phyloP scores from a whole-genome alignment of 1,140 invertebrate genomes.

The Diabrotica virgifera region DNA sequence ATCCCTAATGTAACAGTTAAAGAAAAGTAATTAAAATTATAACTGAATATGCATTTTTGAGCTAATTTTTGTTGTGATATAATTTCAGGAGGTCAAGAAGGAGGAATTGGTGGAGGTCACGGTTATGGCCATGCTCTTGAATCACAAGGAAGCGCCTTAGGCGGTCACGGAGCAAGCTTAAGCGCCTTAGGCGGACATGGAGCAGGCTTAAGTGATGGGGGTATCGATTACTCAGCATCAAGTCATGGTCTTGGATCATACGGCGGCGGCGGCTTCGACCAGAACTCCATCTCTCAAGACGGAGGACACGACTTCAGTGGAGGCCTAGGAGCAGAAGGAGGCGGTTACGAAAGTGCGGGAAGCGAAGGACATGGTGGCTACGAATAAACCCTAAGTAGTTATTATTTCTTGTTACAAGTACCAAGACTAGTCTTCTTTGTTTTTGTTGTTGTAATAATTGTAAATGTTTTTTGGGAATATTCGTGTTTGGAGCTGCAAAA shows the following conservation, averaged over 20 bases:
- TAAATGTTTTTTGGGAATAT: too few species aligned
- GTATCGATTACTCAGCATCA: constrained; percentile 16
- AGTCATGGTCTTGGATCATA: constrained; percentile 18
- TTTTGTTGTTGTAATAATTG: too few species aligned
- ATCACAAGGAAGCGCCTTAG: constrained; percentile 5
- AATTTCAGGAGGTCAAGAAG: constrained; percentile 21
- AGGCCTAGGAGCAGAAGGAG: constrained; percentile 18
- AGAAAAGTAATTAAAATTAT: not conserved
- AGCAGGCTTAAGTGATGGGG: constrained; percentile 17
- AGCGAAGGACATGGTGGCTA: constrained; percentile 37
- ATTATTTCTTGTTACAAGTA: too few species aligned
- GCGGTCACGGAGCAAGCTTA: constrained; percentile 22
- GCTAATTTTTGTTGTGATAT: not conserved
- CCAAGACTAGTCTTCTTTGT: too few species aligned
- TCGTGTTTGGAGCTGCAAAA: too few species aligned
- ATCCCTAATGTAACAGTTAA: not conserved
- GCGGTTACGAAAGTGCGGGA: constrained; percentile 26
- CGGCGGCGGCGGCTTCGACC: constrained; percentile 25
- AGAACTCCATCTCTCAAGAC: constrained; percentile 27
- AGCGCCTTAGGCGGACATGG: constrained; percentile 17
- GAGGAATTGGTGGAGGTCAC: constrained; percentile 29
- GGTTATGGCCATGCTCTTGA: not conserved
- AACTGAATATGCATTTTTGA: not conserved
- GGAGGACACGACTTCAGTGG: constrained; percentile 34
- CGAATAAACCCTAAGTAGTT: constrained; percentile 23